Percentiles rank a stretch among this genome's conserved stretches.
phyloP scores from a whole-genome alignment of 2,113 vertebrate genomes.

The Pangasianodon hypophthalmus region DNA sequence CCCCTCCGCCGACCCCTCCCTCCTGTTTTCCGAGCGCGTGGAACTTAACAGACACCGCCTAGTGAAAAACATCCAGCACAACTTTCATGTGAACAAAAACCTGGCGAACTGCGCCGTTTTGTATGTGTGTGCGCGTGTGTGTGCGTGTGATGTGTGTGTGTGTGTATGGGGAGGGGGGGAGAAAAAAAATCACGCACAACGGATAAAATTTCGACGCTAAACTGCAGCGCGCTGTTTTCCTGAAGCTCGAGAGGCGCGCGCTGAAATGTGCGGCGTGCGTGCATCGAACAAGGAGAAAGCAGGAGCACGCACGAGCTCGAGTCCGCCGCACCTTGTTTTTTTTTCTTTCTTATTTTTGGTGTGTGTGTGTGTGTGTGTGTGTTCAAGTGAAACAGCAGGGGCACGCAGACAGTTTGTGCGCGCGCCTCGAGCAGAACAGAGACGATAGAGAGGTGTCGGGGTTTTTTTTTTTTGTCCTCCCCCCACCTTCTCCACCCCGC shows the following conservation, averaged over 20 bases:
- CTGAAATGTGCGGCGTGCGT: background rate
- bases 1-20: constrained; percentile 9
- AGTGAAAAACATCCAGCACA: constrained; percentile 54
- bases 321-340: constrained; percentile 16
- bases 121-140: background rate
- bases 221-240: background rate
- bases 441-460: constrained; percentile 17
- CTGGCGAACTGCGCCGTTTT: background rate
- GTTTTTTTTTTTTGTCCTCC: constrained; percentile 21
- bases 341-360: background rate
- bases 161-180: background rate
- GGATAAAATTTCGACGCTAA: background rate
- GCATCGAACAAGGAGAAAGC: background rate
- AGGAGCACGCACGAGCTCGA: background rate
- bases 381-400: background rate
- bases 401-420: constrained; percentile 51
- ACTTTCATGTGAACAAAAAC: constrained; percentile 34
- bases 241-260: constrained; percentile 10
- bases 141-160: background rate
- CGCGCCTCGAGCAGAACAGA: constrained; percentile 23
- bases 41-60: constrained; percentile 69
- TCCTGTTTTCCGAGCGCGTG: constrained; percentile 46
- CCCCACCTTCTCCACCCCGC: constrained; percentile 8
- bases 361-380: background rate
- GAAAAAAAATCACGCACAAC: background rate